A percentile compares a stretch with the other conserved stretches of the same genome.
phyloP scores from a whole-genome alignment of 1,140 invertebrate genomes.

The Physella acuta region DNA sequence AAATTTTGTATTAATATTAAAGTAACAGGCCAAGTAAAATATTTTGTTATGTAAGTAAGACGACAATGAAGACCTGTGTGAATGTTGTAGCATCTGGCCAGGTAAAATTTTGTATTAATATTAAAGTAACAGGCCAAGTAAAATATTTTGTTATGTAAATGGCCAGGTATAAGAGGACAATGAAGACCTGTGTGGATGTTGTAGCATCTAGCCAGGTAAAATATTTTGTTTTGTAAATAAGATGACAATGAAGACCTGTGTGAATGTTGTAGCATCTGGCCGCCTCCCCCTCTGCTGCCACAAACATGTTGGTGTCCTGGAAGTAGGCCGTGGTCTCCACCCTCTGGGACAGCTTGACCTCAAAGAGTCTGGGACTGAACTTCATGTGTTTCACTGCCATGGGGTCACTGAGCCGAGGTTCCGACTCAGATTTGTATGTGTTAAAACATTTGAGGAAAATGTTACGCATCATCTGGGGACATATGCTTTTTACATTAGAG shows the following conservation, averaged over 20 bases:
- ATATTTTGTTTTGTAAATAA: too few species aligned
- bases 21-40: too few species aligned
- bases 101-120: too few species aligned
- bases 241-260: constrained; percentile 48
- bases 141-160: too few species aligned
- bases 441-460: constrained; percentile 57
- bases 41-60: too few species aligned
- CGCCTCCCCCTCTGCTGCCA: constrained; percentile 51
- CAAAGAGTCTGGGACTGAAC: constrained; percentile 53
- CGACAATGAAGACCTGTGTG: constrained; percentile 49
- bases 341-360: constrained; percentile 51
- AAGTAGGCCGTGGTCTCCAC: constrained; percentile 51
- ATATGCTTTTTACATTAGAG: too few species aligned
- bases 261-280: constrained; percentile 50
- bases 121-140: too few species aligned
- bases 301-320: constrained; percentile 52
- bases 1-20: too few species aligned
- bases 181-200: too few species aligned
- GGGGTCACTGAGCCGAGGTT: constrained; percentile 42
- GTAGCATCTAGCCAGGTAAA: too few species aligned
- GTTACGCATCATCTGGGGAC: constrained; percentile 58
- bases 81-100: too few species aligned
- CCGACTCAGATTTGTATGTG: constrained; percentile 46
- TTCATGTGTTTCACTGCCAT: constrained; percentile 47
- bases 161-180: too few species aligned